Percentiles rank a stretch among this genome's conserved stretches.
Conservation (phyloP, 30 jellyfish, hydroid and myxozoan genomes). For the Hydractinia symbiolongicarpus region DNA sequence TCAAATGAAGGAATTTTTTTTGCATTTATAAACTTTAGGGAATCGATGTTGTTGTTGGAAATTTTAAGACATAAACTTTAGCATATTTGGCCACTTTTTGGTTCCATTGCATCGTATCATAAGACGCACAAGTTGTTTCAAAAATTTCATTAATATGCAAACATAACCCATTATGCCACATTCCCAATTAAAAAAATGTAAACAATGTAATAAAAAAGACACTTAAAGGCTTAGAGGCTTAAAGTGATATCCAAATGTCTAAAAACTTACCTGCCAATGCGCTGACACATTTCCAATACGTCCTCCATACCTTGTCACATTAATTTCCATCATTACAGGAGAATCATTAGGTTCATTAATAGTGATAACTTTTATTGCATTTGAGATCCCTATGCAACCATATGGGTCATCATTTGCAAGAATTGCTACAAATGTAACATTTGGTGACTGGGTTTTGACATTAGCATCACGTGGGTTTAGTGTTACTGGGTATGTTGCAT, state of each 20-base stretch:
- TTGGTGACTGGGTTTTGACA: constrained; percentile 37
- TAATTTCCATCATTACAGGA: constrained; percentile 6
- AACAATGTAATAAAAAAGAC: neutral
- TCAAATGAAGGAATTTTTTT: no score
- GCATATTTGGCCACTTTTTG: no score
- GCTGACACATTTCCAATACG: constrained; percentile 44
- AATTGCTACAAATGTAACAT: constrained; percentile 46
- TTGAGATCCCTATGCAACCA: constrained; percentile 67
- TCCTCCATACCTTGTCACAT: constrained; percentile 63
- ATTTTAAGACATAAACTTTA: no score
- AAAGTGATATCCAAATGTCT: neutral
- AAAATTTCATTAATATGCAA: no score
- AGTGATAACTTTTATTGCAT: neutral
- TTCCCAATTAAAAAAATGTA: no score
- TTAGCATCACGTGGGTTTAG: constrained; percentile 26
- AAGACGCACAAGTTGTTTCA: no score
- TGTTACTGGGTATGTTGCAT: constrained; percentile 51
- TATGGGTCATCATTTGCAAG: constrained; percentile 89
- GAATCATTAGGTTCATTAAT: neutral
- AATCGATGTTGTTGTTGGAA: no score
- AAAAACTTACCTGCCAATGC: constrained; percentile 60
- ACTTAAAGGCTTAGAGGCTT: neutral
- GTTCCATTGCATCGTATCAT: no score
- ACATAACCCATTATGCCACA: no score
- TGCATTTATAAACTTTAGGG: no score